phyloP scores from a whole-genome alignment of 2,888 invertebrate species.

The Lithosia quadra region DNA sequence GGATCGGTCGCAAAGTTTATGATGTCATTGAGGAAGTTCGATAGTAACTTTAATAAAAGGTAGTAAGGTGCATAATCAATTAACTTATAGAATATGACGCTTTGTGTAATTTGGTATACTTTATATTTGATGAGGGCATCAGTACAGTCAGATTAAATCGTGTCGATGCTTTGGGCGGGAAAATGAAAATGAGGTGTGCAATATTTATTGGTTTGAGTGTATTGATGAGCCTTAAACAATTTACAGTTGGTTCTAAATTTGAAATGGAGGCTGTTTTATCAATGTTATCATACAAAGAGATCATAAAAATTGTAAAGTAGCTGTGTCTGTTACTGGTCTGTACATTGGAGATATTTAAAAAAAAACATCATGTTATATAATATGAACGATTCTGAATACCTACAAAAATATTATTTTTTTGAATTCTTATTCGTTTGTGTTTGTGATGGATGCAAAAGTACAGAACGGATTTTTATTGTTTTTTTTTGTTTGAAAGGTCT shows the following conservation, averaged over 20 bases:
- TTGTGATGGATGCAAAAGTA: too few relatives aligned
- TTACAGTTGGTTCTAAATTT: neutral
- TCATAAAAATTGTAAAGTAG: too few relatives aligned
- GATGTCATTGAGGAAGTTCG: conserved; percentile 22
- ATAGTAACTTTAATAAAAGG: conserved; percentile 13
- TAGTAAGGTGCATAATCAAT: conserved; percentile 41
- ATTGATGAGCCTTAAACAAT: conserved; percentile 14
- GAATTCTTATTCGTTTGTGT: too few relatives aligned
- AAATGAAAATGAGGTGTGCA: conserved; percentile 63
- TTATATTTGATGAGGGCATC: conserved; percentile 75
- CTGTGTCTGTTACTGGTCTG: too few relatives aligned
- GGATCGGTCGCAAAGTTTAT: conserved; percentile 50
- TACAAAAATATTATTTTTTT: too few relatives aligned
- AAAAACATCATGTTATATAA: too few relatives aligned
- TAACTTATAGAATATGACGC: conserved; percentile 14
- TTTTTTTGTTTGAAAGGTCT: too few relatives aligned
- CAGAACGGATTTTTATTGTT: too few relatives aligned
- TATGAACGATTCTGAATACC: too few relatives aligned
- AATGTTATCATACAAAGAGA: too few relatives aligned
- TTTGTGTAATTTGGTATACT: conserved; percentile 47
- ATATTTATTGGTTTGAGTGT: conserved; percentile 45
- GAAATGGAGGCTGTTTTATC: neutral
- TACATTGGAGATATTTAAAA: too few relatives aligned
- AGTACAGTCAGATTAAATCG: conserved; percentile 74
- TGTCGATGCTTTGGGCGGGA: conserved; percentile 76